phyloP scores from a whole-genome alignment of 2,888 invertebrate species.

The Phengaris arion region DNA sequence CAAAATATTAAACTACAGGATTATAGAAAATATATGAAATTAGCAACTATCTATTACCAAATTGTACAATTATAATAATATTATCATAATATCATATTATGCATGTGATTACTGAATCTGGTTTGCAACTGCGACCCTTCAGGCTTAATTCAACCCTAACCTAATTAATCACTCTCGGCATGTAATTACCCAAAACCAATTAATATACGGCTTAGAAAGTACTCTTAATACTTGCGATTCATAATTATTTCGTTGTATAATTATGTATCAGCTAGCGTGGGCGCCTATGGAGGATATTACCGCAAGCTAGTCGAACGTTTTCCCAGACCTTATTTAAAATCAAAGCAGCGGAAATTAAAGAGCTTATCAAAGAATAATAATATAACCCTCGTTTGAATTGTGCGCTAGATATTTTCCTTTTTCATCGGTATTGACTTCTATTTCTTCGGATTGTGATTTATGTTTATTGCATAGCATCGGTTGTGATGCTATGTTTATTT shows the following conservation, averaged over 20 bases:
- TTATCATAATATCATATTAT: neutral
- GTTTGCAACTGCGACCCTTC: neutral
- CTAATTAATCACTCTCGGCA: conserved; percentile 11
- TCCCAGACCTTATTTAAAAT: conserved; percentile 20
- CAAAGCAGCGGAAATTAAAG: conserved; percentile 26
- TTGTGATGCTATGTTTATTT: neutral
- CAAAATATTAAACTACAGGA: neutral
- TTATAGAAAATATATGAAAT: neutral
- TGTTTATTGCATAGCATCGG: neutral
- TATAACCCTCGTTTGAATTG: conserved; percentile 25
- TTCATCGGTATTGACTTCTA: neutral
- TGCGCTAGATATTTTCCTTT: neutral
- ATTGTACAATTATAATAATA: neutral
- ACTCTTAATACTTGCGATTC: neutral
- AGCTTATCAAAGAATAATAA: conserved; percentile 27
- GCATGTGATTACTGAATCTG: neutral
- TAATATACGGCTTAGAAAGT: neutral
- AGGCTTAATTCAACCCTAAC: neutral
- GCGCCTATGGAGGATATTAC: conserved; percentile 14
- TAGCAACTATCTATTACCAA: neutral
- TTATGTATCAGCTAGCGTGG: conserved; percentile 19
- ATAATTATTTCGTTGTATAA: conserved; percentile 17
- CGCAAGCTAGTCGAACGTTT: conserved; percentile 20
- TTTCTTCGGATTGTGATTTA: neutral
- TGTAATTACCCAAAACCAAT: neutral